These are phyloP conservation scores for Silurus asotus DNA, from an alignment of 2,113 vertebrate genomes.

Conservation along the genomic window DNA sequence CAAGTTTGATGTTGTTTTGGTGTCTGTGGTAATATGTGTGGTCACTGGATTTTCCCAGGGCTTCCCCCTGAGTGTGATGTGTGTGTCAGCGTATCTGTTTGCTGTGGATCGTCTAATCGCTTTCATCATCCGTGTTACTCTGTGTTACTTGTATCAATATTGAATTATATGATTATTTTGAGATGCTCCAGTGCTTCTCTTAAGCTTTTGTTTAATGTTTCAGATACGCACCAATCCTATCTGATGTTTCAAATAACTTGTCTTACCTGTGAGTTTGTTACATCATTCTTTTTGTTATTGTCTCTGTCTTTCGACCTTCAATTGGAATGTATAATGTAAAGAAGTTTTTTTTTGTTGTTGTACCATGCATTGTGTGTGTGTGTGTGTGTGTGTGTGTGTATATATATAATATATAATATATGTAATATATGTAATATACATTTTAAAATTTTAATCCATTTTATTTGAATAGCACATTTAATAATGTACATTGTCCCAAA, in stretches of 20 bases:
- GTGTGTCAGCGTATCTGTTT: not conserved
- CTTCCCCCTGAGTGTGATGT: not conserved
- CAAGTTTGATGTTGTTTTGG: not conserved
- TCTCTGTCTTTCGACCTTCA: too few species aligned
- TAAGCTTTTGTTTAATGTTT: not conserved
- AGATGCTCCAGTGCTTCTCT: not conserved
- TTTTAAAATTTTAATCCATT: too few species aligned
- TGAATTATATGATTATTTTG: not conserved
- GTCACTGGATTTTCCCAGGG: not conserved
- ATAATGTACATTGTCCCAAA: too few species aligned
- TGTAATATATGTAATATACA: too few species aligned
- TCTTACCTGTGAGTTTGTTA: not conserved
- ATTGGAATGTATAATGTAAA: too few species aligned
- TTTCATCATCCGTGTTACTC: not conserved
- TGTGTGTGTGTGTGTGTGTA: too few species aligned
- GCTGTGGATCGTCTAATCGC: not conserved
- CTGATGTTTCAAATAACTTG: not conserved
- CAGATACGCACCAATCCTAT: not conserved
- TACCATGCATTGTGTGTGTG: too few species aligned
- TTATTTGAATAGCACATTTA: too few species aligned
- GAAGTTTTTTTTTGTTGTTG: not conserved
- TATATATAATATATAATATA: too few species aligned
- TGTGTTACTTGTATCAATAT: too few species aligned
- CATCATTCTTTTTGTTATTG: not conserved
- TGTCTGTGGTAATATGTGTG: not conserved